Percentiles rank a stretch among this genome's conserved stretches.
Evolutionary conservation across 1,140 invertebrate species (phyloP).

Genomic region (Plectrocnemia conspersa): DNA sequence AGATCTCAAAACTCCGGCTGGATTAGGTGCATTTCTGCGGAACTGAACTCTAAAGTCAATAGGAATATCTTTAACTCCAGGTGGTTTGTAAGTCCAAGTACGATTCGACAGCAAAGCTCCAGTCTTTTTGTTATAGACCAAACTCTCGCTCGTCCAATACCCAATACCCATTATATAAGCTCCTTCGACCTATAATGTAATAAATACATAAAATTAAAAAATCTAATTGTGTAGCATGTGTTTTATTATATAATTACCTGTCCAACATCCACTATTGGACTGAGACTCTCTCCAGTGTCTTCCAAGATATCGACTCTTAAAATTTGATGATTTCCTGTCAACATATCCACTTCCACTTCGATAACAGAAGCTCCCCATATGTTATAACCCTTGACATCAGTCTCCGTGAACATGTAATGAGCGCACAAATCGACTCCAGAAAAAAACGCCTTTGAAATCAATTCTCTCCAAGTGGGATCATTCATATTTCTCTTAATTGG

Average conservation of each 20-base stretch:
- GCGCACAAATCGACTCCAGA: slow-evolving; percentile 60
- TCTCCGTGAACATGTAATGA: slow-evolving; percentile 56
- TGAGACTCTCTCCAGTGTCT: slow-evolving; percentile 71
- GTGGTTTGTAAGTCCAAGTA: slow-evolving; percentile 74
- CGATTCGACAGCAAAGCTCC: slow-evolving; percentile 60
- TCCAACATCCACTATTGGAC: slow-evolving; percentile 75
- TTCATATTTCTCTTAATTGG: slow-evolving; percentile 54
- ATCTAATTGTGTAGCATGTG: slow-evolving; percentile 1
- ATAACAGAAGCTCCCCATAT: slow-evolving; percentile 59
- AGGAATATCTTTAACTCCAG: slow-evolving; percentile 67
- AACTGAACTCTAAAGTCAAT: slow-evolving; percentile 65
- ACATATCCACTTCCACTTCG: slow-evolving; percentile 71
- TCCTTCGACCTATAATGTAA: slow-evolving; percentile 63
- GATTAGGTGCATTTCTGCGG: slow-evolving; percentile 59
- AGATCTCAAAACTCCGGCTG: slow-evolving; percentile 61
- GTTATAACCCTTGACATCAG: slow-evolving; percentile 54
- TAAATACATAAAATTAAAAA: no score
- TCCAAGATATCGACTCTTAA: slow-evolving; percentile 68
- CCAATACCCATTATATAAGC: slow-evolving; percentile 75
- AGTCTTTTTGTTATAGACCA: slow-evolving; percentile 56
- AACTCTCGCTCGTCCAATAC: slow-evolving; percentile 62
- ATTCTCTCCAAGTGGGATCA: slow-evolving; percentile 57
- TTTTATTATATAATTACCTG: slow-evolving; percentile 51
- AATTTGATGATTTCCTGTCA: slow-evolving; percentile 67
- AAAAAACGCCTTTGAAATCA: slow-evolving; percentile 53